Base-by-base conservation (phyloP, 35 echinoderm and acorn worm genomes). In the Apostichopus japonicus region DNA sequence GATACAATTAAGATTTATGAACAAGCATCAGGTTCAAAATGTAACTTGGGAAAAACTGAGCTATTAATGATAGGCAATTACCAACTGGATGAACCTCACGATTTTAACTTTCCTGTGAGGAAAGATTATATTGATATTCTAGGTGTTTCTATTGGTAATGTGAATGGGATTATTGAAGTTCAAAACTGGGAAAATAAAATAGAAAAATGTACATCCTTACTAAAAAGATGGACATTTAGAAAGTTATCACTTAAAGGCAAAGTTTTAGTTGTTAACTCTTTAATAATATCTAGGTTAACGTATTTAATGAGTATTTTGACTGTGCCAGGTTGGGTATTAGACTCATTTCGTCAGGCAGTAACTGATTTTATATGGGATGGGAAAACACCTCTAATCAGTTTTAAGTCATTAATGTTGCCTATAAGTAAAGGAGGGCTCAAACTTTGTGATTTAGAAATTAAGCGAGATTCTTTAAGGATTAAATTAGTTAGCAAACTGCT, bases 171-270 rank as follows among this genome's bases (percentile, higher is more conserved):
- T 33, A 53, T 19, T 51, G 88, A 77, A 73, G 54, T 25, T 0
- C 5, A 56, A 55, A 90, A 79, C 23, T 92, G 76, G 76, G 24
- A 19, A 10, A 58, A 57, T 9, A 92, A 82, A 81, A 63, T 13
- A 10, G 44, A 24, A 11, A n/a, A 4, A 23, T 81, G 90, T 27
- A 17, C 21, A 6, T 25, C 53, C 19, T 8, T 65, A 58, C 58
- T 87, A 11, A 24, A 55, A 6, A 63, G 56, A 13, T 87, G 84
- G 90, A 92, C 79, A 92, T 21, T 21, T 25, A 23, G 27, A 19
- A 92, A 80, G 15, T 56, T 92, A 5, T 79, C 90, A 1, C 23
- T 92, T 22, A 79, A 79, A 11, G 90, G 90, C 6, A 92, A 92
- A 80, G 90, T 56, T 0, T n/a, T 79, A 5, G 23, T 92, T 56